phyloP scores from a whole-genome alignment of 2,113 vertebrate genomes.

The Dascyllus trimaculatus region DNA sequence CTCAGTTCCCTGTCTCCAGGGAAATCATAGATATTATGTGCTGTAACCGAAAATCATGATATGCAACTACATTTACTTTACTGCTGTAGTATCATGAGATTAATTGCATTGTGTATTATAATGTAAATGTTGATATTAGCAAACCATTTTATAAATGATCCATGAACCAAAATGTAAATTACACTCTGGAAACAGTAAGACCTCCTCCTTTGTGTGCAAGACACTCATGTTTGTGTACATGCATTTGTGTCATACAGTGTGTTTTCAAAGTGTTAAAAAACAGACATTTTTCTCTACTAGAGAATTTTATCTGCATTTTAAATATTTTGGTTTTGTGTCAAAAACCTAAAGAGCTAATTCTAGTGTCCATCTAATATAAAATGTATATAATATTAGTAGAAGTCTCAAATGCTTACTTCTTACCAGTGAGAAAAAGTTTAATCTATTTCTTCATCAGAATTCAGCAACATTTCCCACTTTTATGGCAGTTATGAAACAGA shows the following conservation, averaged over 20 bases:
- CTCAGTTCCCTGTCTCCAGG: neutral
- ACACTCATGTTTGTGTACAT: neutral
- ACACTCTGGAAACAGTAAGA: constrained; percentile 15
- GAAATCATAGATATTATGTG: neutral
- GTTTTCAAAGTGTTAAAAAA: too few relatives aligned
- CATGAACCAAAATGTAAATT: constrained; percentile 22
- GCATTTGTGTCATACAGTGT: neutral
- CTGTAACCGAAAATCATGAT: neutral
- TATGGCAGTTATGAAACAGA: too few relatives aligned
- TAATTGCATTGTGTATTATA: neutral
- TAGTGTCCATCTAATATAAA: too few relatives aligned
- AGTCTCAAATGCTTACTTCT: too few relatives aligned
- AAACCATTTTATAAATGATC: constrained; percentile 31
- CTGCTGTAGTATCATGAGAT: neutral
- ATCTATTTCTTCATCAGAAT: too few relatives aligned
- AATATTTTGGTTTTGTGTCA: too few relatives aligned
- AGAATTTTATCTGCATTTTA: too few relatives aligned
- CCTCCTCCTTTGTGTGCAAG: constrained; percentile 15
- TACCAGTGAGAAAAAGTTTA: too few relatives aligned
- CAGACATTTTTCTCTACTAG: too few relatives aligned
- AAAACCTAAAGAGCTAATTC: too few relatives aligned
- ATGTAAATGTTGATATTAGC: constrained; percentile 3
- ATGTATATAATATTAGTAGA: too few relatives aligned
- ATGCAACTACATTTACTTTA: neutral
- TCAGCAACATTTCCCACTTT: too few relatives aligned